Percentiles rank a stretch among this genome's conserved stretches.
Conservation (phyloP, 2,888 invertebrate genomes). For the Balanococcus diminutus region DNA sequence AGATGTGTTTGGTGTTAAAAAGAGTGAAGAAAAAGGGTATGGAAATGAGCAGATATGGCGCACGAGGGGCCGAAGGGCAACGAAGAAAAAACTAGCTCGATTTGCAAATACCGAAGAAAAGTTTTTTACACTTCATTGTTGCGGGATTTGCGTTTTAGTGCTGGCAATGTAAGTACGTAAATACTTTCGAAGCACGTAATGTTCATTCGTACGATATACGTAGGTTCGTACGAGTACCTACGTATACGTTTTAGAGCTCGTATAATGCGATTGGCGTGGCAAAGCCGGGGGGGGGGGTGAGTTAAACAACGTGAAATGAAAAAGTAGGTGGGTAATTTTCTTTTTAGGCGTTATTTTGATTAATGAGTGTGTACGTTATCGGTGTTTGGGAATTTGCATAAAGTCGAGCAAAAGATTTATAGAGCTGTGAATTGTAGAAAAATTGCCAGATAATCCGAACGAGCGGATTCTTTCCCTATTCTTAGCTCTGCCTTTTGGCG, state of each 20-base stretch:
- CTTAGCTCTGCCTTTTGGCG: too few relatives aligned
- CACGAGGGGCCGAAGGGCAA: too few relatives aligned
- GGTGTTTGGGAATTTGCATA: constrained; percentile 12
- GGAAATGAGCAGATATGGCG: neutral
- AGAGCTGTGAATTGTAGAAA: neutral
- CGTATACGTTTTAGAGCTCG: neutral
- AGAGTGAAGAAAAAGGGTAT: neutral
- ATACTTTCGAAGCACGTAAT: neutral
- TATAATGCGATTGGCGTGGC: neutral
- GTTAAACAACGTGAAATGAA: neutral
- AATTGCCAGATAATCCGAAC: neutral
- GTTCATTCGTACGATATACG: neutral
- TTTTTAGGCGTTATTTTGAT: constrained; percentile 6
- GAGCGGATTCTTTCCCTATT: neutral
- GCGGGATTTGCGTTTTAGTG: neutral
- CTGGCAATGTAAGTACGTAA: neutral
- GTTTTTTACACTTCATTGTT: constrained; percentile 28
- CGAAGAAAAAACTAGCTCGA: neutral
- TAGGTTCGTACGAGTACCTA: neutral
- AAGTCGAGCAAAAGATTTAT: neutral
- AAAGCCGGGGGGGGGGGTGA: neutral
- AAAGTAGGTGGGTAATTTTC: neutral
- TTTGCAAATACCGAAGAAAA: neutral
- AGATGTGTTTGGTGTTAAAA: neutral
- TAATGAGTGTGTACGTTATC: constrained; percentile 1